Conservation (phyloP, 35 echinoderm and acorn worm genomes). For the Acanthaster planci region DNA sequence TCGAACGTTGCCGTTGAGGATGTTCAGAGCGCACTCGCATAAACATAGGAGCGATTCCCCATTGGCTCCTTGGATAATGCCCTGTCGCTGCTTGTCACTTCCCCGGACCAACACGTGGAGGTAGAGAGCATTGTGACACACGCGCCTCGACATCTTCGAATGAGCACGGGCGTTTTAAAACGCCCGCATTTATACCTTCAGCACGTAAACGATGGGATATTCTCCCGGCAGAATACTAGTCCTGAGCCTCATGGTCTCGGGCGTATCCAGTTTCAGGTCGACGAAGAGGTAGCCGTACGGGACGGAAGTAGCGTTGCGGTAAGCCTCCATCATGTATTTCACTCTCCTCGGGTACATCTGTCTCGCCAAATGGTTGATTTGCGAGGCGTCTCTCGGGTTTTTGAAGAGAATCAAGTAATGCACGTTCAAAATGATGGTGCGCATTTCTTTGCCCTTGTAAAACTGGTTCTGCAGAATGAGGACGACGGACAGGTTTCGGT, state of each 20-base stretch:
- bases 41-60: conserved; percentile 45
- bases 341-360: conserved; percentile 45
- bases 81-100: conserved; percentile 47
- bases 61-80: conserved; percentile 51
- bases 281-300: conserved; percentile 37
- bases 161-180: neutral
- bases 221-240: conserved; percentile 36
- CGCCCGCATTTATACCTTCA: conserved; percentile 21
- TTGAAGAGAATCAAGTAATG: conserved; percentile 61
- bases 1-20: conserved; percentile 55
- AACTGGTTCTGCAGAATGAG: conserved; percentile 65
- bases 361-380: conserved; percentile 50
- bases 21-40: conserved; percentile 63
- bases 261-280: conserved; percentile 44
- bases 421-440: conserved; percentile 56
- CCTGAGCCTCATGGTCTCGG: conserved; percentile 16
- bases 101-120: conserved; percentile 59
- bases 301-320: conserved; percentile 1
- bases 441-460: too few relatives aligned
- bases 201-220: neutral
- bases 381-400: too few relatives aligned
- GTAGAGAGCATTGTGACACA: conserved; percentile 52
- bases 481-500: conserved; percentile 60
- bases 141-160: conserved; percentile 40
- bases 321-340: conserved; percentile 45